Evolutionary conservation across 2,113 vertebrate genomes (phyloP).

Genomic region (Pyrgilauda ruficollis): DNA sequence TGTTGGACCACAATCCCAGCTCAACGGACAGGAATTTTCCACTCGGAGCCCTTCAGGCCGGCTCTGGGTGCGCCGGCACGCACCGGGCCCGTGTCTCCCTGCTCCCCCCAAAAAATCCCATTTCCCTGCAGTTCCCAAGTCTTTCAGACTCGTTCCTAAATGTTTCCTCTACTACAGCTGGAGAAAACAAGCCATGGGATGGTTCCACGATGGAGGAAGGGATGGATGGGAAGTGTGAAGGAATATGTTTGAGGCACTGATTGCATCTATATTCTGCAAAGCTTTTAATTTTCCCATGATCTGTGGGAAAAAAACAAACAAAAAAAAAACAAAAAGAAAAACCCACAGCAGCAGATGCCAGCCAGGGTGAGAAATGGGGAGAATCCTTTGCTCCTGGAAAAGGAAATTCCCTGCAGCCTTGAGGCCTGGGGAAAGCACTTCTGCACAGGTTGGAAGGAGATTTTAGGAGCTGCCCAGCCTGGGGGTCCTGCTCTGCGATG

Average conservation of each 20-base stretch:
- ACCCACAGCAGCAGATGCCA: background rate
- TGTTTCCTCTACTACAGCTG: accelerated
- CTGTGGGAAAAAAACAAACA: background rate
- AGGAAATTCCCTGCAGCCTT: background rate
- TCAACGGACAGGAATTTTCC: conserved; percentile 64
- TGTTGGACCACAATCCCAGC: conserved; percentile 50
- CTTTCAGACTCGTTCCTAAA: background rate
- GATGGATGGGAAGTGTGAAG: background rate
- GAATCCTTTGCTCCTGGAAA: background rate
- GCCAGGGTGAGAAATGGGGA: background rate
- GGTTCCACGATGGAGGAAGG: background rate
- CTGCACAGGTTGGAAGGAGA: accelerated
- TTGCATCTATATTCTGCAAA: background rate
- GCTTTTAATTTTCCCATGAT: accelerated
- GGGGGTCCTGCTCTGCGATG: accelerated
- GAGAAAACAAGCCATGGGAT: background rate
- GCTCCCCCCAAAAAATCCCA: background rate
- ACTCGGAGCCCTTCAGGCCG: background rate
- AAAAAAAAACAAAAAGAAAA: background rate
- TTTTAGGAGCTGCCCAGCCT: background rate
- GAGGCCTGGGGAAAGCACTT: background rate
- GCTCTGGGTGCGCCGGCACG: background rate
- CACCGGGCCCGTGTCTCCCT: background rate
- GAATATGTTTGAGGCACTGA: background rate
- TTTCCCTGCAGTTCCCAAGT: accelerated